Conservation (phyloP, 2,888 invertebrate species). For the Tubulanus polymorphus region DNA sequence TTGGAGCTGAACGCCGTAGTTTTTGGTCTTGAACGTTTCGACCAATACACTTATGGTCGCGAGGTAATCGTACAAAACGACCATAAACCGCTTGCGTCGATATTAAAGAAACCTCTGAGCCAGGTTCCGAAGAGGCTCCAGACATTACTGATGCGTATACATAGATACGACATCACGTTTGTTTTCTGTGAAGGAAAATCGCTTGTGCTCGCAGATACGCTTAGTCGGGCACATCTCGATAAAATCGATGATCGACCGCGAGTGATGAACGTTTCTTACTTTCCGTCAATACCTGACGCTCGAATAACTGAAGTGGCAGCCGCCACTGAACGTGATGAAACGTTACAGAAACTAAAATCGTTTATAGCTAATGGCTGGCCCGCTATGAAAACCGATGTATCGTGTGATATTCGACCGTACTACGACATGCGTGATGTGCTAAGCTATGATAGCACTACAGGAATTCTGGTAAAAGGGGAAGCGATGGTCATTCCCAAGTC, state of each 20-base stretch:
- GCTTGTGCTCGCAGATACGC: conserved; percentile 5
- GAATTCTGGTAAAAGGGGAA: conserved; percentile 13
- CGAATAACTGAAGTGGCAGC: conserved; percentile 1
- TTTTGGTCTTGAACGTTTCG: conserved; percentile 22
- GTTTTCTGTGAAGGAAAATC: not conserved
- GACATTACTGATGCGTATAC: conserved; percentile 4
- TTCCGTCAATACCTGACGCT: conserved; percentile 3
- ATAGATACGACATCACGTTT: conserved; percentile 7
- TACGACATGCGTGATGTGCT: conserved; percentile 11
- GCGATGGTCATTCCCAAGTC: conserved; percentile 8
- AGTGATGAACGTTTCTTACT: not conserved
- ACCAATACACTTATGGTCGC: conserved; percentile 23
- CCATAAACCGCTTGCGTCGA: conserved; percentile 5
- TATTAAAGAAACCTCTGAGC: conserved; percentile 4
- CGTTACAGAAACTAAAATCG: not conserved
- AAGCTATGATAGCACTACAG: conserved; percentile 2
- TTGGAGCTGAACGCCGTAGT: conserved; percentile 4
- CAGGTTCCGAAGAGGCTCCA: conserved; percentile 7
- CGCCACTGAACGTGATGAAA: conserved; percentile 2
- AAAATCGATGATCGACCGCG: not conserved
- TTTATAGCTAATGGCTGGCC: conserved; percentile 8
- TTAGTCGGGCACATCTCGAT: conserved; percentile 9
- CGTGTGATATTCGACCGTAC: conserved; percentile 3
- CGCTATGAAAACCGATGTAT: conserved; percentile 5
- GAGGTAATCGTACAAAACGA: conserved; percentile 8